These are phyloP conservation scores for Otolemur crassicaudatus DNA, from an alignment of 2,797 vertebrate species.

Conservation along the genomic window DNA sequence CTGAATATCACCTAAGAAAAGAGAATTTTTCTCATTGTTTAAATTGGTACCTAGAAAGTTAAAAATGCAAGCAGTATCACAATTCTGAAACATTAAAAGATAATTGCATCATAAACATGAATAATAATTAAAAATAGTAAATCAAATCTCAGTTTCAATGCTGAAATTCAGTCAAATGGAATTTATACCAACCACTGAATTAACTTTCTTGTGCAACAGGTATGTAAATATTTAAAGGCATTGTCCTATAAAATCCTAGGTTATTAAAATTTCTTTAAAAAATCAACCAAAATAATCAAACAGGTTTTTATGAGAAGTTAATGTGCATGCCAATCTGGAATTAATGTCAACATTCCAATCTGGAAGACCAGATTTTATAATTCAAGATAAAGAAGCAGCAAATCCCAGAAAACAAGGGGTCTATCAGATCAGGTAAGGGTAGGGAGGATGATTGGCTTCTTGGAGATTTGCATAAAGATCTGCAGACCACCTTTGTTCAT, in stretches of 20 bases:
- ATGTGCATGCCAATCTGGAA: background rate
- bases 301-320: background rate
- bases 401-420: background rate
- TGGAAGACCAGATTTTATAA: background rate
- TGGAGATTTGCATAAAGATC: background rate
- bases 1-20: background rate
- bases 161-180: slow-evolving; percentile 50
- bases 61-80: slow-evolving; percentile 33
- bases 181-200: slow-evolving; percentile 17
- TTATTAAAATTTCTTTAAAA: background rate
- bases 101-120: background rate
- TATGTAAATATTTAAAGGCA: slow-evolving; percentile 5
- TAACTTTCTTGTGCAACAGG: slow-evolving; percentile 27
- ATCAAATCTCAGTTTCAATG: slow-evolving; percentile 39
- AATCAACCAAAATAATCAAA: slow-evolving; percentile 19
- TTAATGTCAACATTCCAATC: background rate
- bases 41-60: slow-evolving; percentile 44
- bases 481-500: background rate
- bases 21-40: slow-evolving; percentile 17
- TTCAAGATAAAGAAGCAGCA: background rate
- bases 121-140: slow-evolving; percentile 50
- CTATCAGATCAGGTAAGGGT: background rate
- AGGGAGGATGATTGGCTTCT: background rate
- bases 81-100: slow-evolving; percentile 67
- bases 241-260: background rate